phyloP scores from a whole-genome alignment of 2,888 invertebrate species.

The Tachina lurida region DNA sequence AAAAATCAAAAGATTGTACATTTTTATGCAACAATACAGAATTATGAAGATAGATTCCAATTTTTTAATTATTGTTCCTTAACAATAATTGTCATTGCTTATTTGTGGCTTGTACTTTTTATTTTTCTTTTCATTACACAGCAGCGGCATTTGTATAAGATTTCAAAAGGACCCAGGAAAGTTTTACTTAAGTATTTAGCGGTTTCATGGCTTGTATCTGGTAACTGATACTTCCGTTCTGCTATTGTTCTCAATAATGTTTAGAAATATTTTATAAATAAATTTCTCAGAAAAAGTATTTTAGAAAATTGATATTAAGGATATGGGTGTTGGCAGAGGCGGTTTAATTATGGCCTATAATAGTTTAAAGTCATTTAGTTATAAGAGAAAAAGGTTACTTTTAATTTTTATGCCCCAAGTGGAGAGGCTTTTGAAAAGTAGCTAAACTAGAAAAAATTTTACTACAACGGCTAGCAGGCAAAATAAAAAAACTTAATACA shows the following conservation, averaged over 20 bases:
- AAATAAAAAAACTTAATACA: too few relatives aligned
- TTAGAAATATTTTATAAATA: slow-evolving; percentile 41
- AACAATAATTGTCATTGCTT: slow-evolving; percentile 63
- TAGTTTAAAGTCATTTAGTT: too few relatives aligned
- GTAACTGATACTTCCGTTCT: slow-evolving; percentile 60
- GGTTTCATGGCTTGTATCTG: slow-evolving; percentile 54
- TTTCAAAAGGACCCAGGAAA: slow-evolving; percentile 11
- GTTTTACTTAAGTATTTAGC: slow-evolving; percentile 38
- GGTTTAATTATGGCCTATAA: background rate
- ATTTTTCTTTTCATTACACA: slow-evolving; percentile 21
- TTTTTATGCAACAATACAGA: slow-evolving; percentile 35
- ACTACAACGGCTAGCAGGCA: too few relatives aligned
- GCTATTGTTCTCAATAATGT: background rate
- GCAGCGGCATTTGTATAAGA: slow-evolving; percentile 10
- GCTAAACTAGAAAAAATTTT: too few relatives aligned
- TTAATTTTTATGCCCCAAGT: too few relatives aligned
- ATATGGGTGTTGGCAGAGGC: background rate
- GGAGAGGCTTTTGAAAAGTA: too few relatives aligned
- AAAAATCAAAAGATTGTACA: slow-evolving; percentile 7
- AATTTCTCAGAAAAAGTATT: slow-evolving; percentile 20
- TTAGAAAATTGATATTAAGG: background rate
- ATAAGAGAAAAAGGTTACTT: too few relatives aligned
- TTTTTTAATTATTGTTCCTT: slow-evolving; percentile 50
- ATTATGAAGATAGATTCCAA: background rate
- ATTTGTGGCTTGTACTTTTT: slow-evolving; percentile 47